Evolutionary conservation across 2,797 vertebrate species (phyloP), one percentile per base, ranked within the genome.

Genomic region (Eulemur coronatus): DNA sequence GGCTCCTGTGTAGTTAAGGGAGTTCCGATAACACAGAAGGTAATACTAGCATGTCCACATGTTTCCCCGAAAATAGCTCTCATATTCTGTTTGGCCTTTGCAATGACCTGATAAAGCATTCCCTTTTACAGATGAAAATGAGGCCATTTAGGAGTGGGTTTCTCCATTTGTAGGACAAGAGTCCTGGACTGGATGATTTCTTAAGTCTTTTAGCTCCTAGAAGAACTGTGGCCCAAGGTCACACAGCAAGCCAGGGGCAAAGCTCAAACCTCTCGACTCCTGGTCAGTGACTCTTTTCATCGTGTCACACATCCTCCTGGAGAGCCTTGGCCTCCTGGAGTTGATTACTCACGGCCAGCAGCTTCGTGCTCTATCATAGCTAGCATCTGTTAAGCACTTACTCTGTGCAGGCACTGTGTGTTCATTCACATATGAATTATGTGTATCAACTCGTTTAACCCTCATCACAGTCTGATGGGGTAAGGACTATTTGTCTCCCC

Each of bases 241-340:
- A 50, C 72, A 30, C 4, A 69, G 33, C 20, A n/a, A 48, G 61
- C 61, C 4, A n/a, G 55, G 11, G 46, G 26, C 5, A 9, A 43
- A 14, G 38, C 0, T 11, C 59, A 50, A 20, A 26, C 26, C 22
- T 55, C 17, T 75, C 6, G 9, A 1, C 22, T 38, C 55, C 75
- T 33, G 50, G 41, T 13, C 30, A 5, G 46, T 12, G 65, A 12
- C 15, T 46, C 78, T 50, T 41, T 33, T 33, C n/a, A 4, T 14
- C 38, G 0, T 4, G 2, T 30, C 30, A 14, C 28, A 12, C 3
- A 4, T 24, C 0, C 28, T 65, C 15, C 2, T 2, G 38, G n/a
- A 15, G 26, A 15, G 8, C 18, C 20, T 22, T 0, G 1, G 26
- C 75, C 76, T 17, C 17, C 76, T 65, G 38, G 91, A 57, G n/a